Conservation (phyloP, 2,113 vertebrate species). For the Cyrtonyx montezumae region DNA sequence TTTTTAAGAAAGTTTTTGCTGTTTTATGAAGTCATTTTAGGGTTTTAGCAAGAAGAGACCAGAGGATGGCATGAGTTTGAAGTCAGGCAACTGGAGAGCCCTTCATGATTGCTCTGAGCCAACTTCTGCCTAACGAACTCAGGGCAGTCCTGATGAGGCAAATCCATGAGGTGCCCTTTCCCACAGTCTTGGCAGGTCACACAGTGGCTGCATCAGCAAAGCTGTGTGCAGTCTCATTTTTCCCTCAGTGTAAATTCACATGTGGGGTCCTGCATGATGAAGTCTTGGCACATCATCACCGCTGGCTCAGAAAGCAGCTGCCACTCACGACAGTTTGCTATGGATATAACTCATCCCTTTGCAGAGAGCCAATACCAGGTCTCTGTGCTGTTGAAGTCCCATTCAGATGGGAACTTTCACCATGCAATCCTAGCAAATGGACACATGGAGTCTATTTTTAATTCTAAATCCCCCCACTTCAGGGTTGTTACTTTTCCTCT, state of each 20-base stretch:
- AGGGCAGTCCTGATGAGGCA: neutral
- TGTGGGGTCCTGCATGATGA: neutral
- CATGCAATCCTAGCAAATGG: neutral
- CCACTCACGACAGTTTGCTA: neutral
- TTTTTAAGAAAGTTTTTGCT: neutral
- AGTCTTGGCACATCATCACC: neutral
- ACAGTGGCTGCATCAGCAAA: neutral
- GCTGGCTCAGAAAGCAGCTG: neutral
- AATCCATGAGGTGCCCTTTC: neutral
- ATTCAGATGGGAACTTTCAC: neutral
- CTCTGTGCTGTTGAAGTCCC: neutral
- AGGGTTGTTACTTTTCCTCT: conserved; percentile 26
- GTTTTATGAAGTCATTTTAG: neutral
- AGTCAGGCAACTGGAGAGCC: neutral
- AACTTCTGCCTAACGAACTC: neutral
- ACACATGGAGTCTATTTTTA: conserved; percentile 38
- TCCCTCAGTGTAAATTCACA: neutral
- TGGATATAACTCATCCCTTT: neutral
- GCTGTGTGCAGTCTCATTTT: neutral
- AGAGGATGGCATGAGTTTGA: neutral
- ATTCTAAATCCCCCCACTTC: neutral
- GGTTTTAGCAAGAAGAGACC: neutral
- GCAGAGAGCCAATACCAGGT: neutral
- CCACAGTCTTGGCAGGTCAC: neutral
- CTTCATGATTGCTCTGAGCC: neutral